phyloP scores from a whole-genome alignment of 2,888 invertebrate genomes.

The Coenonympha arcania region DNA sequence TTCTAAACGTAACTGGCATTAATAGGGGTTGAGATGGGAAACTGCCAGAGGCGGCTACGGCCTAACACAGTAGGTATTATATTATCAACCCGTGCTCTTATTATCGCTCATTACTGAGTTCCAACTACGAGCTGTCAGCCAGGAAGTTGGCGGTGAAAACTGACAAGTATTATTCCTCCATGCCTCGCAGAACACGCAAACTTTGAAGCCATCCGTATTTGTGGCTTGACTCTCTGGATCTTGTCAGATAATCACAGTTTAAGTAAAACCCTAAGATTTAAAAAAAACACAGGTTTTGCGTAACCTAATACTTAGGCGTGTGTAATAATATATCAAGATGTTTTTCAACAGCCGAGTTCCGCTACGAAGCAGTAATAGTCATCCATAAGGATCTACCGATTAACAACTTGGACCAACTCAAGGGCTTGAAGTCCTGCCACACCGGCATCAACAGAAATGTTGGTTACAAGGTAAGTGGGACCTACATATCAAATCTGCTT shows the following conservation, averaged over 20 bases:
- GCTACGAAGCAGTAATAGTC: conserved; percentile 87
- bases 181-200: too few species aligned
- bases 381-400: conserved; percentile 83
- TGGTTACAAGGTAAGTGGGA: conserved; percentile 83
- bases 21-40: neutral
- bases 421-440: conserved; percentile 87
- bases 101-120: too few species aligned
- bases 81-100: neutral
- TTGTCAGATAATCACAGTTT: too few species aligned
- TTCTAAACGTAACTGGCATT: conserved; percentile 1
- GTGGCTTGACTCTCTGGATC: neutral
- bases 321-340: neutral
- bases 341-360: conserved; percentile 77
- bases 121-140: too few species aligned
- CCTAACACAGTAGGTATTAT: neutral
- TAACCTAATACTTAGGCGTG: too few species aligned
- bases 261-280: too few species aligned
- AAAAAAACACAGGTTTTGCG: too few species aligned
- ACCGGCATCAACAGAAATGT: conserved; percentile 91
- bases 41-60: neutral
- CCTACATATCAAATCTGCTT: neutral
- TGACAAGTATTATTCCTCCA: too few species aligned
- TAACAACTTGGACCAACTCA: conserved; percentile 78
- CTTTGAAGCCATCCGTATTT: too few species aligned
- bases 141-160: too few species aligned